These are phyloP conservation scores for Parapristionchus giblindavisi DNA, from an alignment of 2,888 invertebrate species.

Conservation along the genomic window DNA sequence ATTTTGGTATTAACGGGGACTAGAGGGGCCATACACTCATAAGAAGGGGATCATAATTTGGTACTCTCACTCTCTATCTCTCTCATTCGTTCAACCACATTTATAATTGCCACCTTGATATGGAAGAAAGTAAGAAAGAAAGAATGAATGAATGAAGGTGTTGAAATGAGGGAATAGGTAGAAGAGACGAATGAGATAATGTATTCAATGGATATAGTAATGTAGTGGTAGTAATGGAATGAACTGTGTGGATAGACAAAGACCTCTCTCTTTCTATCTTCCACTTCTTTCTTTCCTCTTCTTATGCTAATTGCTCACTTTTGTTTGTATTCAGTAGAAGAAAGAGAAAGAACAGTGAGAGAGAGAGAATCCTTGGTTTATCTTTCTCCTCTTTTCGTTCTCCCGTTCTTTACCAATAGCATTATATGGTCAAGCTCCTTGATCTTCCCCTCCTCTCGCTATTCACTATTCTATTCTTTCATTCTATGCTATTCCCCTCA, in stretches of 20 bases:
- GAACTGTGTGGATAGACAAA: background rate
- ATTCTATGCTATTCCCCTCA: background rate
- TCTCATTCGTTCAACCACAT: no score
- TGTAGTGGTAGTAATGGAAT: slow-evolving; percentile 5
- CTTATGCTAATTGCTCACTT: slow-evolving; percentile 11
- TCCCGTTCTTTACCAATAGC: background rate
- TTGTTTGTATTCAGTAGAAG: background rate
- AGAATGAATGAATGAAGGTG: background rate
- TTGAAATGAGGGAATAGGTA: background rate
- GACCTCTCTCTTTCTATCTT: slow-evolving; percentile 4
- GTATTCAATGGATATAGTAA: background rate
- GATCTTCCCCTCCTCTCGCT: background rate
- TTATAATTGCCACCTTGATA: no score
- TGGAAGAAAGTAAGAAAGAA: slow-evolving; percentile 8
- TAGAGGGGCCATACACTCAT: slow-evolving; percentile 21
- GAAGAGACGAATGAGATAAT: slow-evolving; percentile 28
- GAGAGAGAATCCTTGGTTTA: background rate
- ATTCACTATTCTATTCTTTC: background rate
- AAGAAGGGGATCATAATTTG: slow-evolving; percentile 24
- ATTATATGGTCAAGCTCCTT: background rate
- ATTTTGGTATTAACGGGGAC: slow-evolving; percentile 32
- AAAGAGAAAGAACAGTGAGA: no score
- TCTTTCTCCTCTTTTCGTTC: background rate
- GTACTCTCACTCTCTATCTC: no score
- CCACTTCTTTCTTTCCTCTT: background rate